These are phyloP conservation scores for Lagopus leucura DNA, from an alignment of 2,113 vertebrate species.

Conservation along the genomic window DNA sequence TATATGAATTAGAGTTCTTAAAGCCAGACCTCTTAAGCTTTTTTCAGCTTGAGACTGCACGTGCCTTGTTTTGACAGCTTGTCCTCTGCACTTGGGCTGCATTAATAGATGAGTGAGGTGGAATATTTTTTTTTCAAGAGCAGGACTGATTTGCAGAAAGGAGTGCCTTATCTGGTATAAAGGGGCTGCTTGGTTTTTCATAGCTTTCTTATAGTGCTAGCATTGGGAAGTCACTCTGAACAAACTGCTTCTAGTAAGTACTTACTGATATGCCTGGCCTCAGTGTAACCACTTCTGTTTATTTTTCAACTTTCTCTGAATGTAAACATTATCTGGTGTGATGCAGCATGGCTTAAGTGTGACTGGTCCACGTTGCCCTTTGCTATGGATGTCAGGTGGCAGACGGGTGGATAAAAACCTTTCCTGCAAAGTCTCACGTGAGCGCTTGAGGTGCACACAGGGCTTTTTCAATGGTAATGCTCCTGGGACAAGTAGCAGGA, in stretches of 20 bases:
- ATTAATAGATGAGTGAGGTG: background rate
- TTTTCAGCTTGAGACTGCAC: background rate
- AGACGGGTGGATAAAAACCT: background rate
- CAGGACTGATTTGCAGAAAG: background rate
- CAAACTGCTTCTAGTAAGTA: rapidly evolving
- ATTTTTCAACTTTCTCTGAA: background rate
- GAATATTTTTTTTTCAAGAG: background rate
- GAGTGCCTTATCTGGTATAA: background rate
- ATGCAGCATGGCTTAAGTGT: background rate
- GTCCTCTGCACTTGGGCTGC: background rate
- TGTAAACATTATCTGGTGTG: background rate
- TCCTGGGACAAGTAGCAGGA: background rate
- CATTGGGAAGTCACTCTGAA: background rate
- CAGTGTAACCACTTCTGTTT: background rate
- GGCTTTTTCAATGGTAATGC: background rate
- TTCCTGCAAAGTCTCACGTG: background rate
- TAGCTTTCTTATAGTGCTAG: background rate
- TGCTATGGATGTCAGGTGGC: background rate
- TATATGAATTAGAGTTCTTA: background rate
- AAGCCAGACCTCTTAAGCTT: background rate
- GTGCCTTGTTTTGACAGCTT: background rate
- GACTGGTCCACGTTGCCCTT: background rate
- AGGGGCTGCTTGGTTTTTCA: background rate
- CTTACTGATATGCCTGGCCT: background rate
- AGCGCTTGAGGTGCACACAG: background rate